phyloP scores from a whole-genome alignment of 2,888 invertebrate species.

The Blomia tropicalis region DNA sequence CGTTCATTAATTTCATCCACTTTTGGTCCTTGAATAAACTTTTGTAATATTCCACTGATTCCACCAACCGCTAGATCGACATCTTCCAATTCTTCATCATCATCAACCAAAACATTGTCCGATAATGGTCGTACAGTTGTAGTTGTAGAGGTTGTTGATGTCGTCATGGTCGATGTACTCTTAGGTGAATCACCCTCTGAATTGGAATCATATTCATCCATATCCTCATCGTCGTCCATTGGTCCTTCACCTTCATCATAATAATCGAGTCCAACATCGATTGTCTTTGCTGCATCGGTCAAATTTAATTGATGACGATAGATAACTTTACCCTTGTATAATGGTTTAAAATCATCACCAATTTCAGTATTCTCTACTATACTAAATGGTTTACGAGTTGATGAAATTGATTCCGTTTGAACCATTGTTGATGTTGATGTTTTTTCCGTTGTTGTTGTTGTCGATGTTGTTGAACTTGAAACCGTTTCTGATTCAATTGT shows the following conservation, averaged over 20 bases:
- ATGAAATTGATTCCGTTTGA: too few species aligned
- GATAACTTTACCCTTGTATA: background rate
- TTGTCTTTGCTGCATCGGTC: background rate
- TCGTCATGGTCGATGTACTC: background rate
- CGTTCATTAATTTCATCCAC: background rate
- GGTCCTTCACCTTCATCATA: conserved; percentile 9
- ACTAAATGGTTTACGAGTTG: too few species aligned
- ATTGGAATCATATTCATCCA: background rate
- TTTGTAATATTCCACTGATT: background rate
- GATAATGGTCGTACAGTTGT: background rate
- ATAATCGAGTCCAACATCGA: background rate
- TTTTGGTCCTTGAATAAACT: conserved; percentile 13
- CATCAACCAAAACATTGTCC: background rate
- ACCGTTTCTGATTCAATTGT: background rate
- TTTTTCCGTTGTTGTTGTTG: background rate
- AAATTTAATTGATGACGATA: background rate
- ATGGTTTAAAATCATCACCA: background rate
- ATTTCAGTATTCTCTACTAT: background rate
- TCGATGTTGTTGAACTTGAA: background rate
- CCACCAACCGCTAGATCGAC: conserved; percentile 9
- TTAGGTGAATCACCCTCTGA: background rate
- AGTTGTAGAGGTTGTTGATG: background rate
- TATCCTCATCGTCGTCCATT: background rate
- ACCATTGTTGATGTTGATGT: background rate
- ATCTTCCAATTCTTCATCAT: background rate